Evolutionary conservation across 2,113 vertebrate species (phyloP), one percentile per base, ranked within the genome.

Genomic region (Seriola dumerili): DNA sequence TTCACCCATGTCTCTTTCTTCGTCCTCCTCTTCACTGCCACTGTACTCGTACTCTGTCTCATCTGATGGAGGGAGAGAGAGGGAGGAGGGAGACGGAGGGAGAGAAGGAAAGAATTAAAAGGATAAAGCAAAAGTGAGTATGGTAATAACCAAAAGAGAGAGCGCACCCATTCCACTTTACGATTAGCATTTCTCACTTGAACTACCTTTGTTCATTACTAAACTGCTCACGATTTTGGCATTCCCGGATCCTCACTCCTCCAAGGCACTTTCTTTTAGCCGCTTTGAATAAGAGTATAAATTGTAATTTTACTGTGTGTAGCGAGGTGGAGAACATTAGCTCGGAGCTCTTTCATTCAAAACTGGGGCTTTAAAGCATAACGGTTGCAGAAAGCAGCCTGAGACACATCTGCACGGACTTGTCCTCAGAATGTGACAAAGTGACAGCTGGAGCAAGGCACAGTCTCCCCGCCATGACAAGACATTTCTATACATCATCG

Each of bases 11-110:
- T 99, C 97, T 38, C 96, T 95, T 86, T 98, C 98, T 75, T 99
- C 99, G 57, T 99, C 97, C 83, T 99, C 98, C 75, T 99, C 99
- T 83, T 99, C 98, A 76, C 98, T 99, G 84, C 97, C 98, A 14
- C 98, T 99, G 95, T 99, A 99, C 75, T 99, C 98, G 0, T 99
- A 99, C 84, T 99, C 98, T 0, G 97, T 99, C 93, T 99, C 98
- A 94, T 99, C 99, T 99, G 92, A 72, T 84, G 7, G 14, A 36
- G 14, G 11, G 19, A 59, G 4, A 67, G 38, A 17, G 14, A 63
- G 4, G 64, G 38, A 17, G 14, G 19, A 42, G 32, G 34, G 8
- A 8, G 17, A 38, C 8, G 16, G 36, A 54, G 19, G 1, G 12
- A 52, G 65, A 70, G 21, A 59, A 13, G 50, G 4, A 50, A 59